Evolutionary conservation across 2,888 invertebrate species (phyloP), one percentile per base, ranked within the genome.

Genomic region (Rhagophthalmus giganteus): DNA sequence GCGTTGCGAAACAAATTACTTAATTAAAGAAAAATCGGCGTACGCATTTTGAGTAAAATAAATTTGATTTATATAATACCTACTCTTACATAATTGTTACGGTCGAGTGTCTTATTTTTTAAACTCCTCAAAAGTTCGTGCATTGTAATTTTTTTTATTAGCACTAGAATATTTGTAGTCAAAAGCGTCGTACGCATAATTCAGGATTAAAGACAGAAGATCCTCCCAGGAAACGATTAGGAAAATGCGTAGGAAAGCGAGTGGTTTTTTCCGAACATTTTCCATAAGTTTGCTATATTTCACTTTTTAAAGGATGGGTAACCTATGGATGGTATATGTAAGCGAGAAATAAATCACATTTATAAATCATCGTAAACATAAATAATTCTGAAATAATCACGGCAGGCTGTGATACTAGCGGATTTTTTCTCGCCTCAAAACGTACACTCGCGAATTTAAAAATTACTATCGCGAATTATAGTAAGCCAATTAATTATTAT

Each of bases 281-380:
- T 46, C 37, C 41, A 46, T 31, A 37, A 35, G 28, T 30, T 31
- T 31, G 37, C 46, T 15, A 46, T 46, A 46, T 46, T 46, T 46
- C 38, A 46, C 37, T 38, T 46, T 34, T 46, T 46, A 25, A 15
- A 38, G 25, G 32, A 38, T 46, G 46, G 30, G 31, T 38, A 46
- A 46, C 46, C 38, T 46, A 46, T 46, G 30, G 46, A 24, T 38
- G 12, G n/a, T 46, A 37, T 46, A 24, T 35, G 31, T 37, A 9
- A 20, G 46, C 31, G 30, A 16, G 31, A 46, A 31, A 46, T 46
- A 46, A 46, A 46, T 46, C 37, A 46, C 28, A 31, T 32, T 37
- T 46, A 46, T 37, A 46, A 46, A 38, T 46, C 37, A 30, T 37
- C 15, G 15, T 38, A 38, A 46, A 35, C 30, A 46, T 46, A 46